phyloP scores from a whole-genome alignment of 2,113 vertebrate species.

The Neomonachus schauinslandi region DNA sequence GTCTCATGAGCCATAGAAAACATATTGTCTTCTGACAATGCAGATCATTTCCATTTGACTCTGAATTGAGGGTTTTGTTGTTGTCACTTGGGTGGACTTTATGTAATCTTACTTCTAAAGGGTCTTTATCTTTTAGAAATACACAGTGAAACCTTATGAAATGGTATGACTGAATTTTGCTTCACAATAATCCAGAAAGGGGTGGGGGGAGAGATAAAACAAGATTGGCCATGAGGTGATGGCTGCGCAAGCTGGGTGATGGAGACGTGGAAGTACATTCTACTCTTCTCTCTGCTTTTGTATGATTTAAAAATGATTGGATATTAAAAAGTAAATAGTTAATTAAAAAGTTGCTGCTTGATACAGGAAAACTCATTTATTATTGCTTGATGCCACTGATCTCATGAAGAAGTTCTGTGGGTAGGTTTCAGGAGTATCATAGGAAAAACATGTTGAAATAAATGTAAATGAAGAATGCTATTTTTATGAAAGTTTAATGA shows the following conservation, averaged over 20 bases:
- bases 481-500: slow-evolving; percentile 43
- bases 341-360: neutral
- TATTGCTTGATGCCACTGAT: neutral
- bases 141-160: neutral
- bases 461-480: slow-evolving; percentile 46
- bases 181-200: neutral
- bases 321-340: neutral
- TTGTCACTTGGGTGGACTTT: neutral
- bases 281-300: neutral
- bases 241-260: too few species aligned
- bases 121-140: neutral
- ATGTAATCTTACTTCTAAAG: neutral
- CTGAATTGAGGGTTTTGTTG: neutral
- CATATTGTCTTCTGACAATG: neutral
- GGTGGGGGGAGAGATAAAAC: neutral
- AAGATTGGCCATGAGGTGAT: rapidly evolving
- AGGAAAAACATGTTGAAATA: neutral
- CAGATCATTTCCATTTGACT: neutral
- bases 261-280: too few species aligned
- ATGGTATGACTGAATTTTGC: neutral
- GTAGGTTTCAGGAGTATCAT: neutral
- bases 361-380: neutral
- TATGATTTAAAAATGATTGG: neutral
- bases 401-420: neutral
- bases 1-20: neutral